Percentiles rank a stretch among this genome's conserved stretches.
Conservation (phyloP, 2,888 invertebrate species). For the Rosalia funebris region DNA sequence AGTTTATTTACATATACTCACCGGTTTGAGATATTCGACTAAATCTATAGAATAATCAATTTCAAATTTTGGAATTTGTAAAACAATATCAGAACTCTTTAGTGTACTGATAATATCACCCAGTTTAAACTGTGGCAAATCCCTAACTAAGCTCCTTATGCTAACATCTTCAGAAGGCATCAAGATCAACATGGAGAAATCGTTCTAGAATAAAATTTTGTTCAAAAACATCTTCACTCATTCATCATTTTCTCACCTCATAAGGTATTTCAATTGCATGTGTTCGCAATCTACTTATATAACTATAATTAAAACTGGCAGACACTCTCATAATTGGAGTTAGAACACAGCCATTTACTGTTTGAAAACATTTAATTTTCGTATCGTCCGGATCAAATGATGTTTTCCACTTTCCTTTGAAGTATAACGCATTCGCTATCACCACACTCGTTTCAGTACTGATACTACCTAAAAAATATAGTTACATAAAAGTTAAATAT, state of each 20-base stretch:
- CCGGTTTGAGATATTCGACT: conserved; percentile 64
- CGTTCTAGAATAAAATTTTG: conserved; percentile 34
- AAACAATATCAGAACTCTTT: conserved; percentile 65
- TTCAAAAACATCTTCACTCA: not conserved
- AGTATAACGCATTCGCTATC: conserved; percentile 81
- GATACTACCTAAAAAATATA: conserved; percentile 64
- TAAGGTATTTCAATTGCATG: conserved; percentile 80
- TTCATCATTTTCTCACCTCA: conserved; percentile 66
- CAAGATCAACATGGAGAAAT: conserved; percentile 59
- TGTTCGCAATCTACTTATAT: conserved; percentile 72
- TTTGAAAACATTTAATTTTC: conserved; percentile 71
- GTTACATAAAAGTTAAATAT: conserved; percentile 2
- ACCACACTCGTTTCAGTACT: conserved; percentile 70
- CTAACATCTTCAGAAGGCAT: conserved; percentile 69
- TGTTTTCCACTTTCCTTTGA: conserved; percentile 80
- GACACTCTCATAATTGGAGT: conserved; percentile 76
- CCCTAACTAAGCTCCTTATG: conserved; percentile 65
- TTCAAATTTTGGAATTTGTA: conserved; percentile 71
- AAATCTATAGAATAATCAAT: conserved; percentile 69
- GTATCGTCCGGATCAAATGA: conserved; percentile 71
- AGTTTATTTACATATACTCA: conserved; percentile 54
- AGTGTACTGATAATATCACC: conserved; percentile 64
- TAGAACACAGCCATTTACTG: conserved; percentile 69
- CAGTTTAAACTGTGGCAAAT: conserved; percentile 69
- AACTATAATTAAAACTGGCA: conserved; percentile 71